Evolutionary conservation across 2,113 vertebrate genomes (phyloP), one percentile per base, ranked within the genome.

Genomic region (Leucopternis melanops): DNA sequence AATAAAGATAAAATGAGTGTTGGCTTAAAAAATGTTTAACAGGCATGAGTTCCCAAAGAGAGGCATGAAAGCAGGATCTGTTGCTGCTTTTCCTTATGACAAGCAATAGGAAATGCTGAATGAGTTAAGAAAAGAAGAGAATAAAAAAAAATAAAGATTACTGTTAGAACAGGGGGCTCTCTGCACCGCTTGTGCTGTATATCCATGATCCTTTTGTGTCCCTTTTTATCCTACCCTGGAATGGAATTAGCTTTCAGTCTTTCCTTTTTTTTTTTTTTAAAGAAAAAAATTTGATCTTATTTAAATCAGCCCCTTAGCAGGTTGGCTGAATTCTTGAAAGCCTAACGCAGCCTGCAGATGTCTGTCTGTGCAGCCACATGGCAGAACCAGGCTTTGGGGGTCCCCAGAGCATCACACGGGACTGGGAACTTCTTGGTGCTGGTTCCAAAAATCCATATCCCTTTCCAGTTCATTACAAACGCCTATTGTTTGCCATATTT

Each of bases 401-500:
- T 98, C 98, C 97, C 98, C 54, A 61, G 98, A 98, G 98, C 97
- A 97, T 96, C 94, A 90, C 83, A 12, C 58, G n/a, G 97, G 96
- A 98, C 97, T 89, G 38, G 95, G 94, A 98, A 98, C 97, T 98
- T 98, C 97, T 97, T 97, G 97, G 97, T 98, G 94, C 97, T 8
- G 86, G 86, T 98, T 98, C 98, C 98, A 98, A 98, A 98, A 98
- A 97, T 97, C 98, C 97, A 95, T 96, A 96, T 97, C 97, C 97
- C 96, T 98, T 98, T 98, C 98, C 98, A 98, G 97, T 98, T 98
- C 98, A 98, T 98, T 98, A 98, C 97, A 98, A 98, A 96, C 86
- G 91, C 93, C 98, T 98, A 98, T 98, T 98, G 98, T 98, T 98
- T 98, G 97, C 98, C 98, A 98, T 98, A 98, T 98, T 98, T 98